A percentile compares a stretch with the other conserved stretches of the same genome.
Conservation (phyloP, 2,797 vertebrate species). For the Columba guinea region DNA sequence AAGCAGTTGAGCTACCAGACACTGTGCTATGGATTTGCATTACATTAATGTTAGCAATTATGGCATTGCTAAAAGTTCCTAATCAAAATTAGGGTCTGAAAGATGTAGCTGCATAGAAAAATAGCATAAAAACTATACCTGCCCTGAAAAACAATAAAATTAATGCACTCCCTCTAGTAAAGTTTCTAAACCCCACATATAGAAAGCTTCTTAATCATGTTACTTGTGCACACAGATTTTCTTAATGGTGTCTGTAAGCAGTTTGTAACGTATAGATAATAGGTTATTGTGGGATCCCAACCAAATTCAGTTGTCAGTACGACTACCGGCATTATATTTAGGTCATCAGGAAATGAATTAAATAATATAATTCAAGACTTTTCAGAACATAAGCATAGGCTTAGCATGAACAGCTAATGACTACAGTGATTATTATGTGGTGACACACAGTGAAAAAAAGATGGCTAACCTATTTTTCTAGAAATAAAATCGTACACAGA, state of each 20-base stretch:
- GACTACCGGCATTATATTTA: neutral
- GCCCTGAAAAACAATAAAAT: neutral
- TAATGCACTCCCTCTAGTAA: fast-evolving
- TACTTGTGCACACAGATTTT: neutral
- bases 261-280: neutral
- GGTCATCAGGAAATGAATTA: neutral
- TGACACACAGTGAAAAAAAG: neutral
- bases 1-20: neutral
- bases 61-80: neutral
- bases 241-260: neutral
- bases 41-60: neutral
- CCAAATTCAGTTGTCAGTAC: neutral
- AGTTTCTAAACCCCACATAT: neutral
- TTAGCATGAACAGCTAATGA: neutral
- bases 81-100: neutral
- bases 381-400: neutral
- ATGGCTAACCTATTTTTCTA: neutral
- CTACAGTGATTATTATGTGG: neutral
- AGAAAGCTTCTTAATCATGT: neutral
- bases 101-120: neutral
- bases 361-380: neutral
- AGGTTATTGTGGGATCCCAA: neutral
- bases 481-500: neutral
- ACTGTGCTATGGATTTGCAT: neutral
- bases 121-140: neutral